Percentiles rank a stretch among this genome's conserved stretches.
phyloP scores from a whole-genome alignment of 2,113 vertebrate species.

The Actinemys pallida region DNA sequence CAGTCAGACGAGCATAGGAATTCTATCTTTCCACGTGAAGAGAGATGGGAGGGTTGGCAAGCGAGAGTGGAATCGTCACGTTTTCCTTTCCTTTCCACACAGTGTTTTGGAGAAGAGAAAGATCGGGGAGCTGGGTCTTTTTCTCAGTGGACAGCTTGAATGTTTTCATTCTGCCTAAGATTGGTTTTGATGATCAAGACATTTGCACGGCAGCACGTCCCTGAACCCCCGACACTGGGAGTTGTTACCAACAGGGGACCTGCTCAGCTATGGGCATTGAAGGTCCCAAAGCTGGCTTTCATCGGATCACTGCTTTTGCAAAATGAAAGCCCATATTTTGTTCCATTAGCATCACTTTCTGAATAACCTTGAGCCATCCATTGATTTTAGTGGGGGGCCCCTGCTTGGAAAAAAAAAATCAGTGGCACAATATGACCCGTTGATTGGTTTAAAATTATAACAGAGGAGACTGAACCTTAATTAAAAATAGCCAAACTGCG shows the following conservation, averaged over 20 bases:
- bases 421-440: neutral
- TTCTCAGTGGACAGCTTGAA: neutral
- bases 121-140: neutral
- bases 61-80: neutral
- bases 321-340: neutral
- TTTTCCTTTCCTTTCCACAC: neutral
- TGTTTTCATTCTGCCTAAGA: neutral
- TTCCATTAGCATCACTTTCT: neutral
- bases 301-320: neutral
- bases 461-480: neutral
- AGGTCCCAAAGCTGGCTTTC: neutral
- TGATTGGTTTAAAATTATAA: neutral
- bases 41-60: neutral
- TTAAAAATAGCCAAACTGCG: neutral
- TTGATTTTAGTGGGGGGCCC: neutral
- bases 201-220: neutral
- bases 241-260: accelerated
- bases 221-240: neutral
- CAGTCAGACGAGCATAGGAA: neutral
- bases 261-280: neutral
- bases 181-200: neutral
- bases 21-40: neutral
- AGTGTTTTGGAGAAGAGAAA: neutral
- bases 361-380: neutral
- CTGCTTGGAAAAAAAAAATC: neutral